These are phyloP conservation scores for Colinus virginianus DNA, from an alignment of 2,113 vertebrate genomes.

Conservation along the genomic window DNA sequence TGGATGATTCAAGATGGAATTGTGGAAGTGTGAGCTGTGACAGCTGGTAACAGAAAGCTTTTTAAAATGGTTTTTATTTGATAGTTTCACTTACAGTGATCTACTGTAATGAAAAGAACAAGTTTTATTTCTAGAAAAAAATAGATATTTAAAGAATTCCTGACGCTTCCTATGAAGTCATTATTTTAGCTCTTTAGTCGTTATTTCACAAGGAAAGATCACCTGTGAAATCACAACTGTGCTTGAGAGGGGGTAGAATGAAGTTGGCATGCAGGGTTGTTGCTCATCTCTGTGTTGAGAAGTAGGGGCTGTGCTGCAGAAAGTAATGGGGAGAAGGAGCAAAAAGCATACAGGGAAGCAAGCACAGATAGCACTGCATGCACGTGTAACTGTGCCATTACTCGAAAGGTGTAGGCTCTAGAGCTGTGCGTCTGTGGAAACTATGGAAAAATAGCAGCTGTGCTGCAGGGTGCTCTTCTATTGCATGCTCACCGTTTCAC, in stretches of 20 bases:
- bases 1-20: background rate
- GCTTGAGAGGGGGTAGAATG: background rate
- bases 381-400: background rate
- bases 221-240: background rate
- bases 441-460: background rate
- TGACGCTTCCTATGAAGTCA: background rate
- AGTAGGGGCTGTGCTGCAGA: background rate
- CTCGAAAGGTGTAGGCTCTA: background rate
- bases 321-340: background rate
- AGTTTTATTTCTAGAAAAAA: conserved; percentile 1
- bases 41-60: background rate
- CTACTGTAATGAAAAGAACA: background rate
- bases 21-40: background rate
- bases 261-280: background rate
- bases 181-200: background rate
- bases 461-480: background rate
- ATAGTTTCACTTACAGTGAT: background rate
- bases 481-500: background rate
- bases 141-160: fast-evolving
- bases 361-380: background rate
- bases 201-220: background rate
- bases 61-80: background rate
- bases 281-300: background rate
- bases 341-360: background rate
- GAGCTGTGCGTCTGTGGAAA: background rate